Conservation (phyloP, 2,113 vertebrate genomes). For the Jaculus jaculus region DNA sequence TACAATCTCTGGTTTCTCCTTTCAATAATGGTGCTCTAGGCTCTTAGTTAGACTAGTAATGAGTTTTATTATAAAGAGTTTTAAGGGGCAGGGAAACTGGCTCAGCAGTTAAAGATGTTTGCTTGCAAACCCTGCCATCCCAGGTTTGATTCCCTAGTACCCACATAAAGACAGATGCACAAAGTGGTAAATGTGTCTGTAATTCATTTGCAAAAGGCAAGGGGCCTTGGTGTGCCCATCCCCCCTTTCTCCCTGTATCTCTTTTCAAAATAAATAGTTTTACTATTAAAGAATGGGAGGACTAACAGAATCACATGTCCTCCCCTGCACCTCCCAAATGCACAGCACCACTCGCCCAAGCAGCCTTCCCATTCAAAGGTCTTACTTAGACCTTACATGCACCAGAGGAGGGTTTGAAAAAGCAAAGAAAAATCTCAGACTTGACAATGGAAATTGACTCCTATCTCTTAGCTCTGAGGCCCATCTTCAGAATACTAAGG, state of each 20-base stretch:
- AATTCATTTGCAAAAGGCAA: too few species aligned
- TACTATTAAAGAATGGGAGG: not conserved
- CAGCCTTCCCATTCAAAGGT: not conserved
- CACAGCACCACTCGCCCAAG: not conserved
- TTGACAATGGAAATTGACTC: not conserved
- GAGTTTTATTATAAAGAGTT: too few species aligned
- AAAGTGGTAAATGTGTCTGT: too few species aligned
- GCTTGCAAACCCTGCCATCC: too few species aligned
- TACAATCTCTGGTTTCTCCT: conserved; percentile 14
- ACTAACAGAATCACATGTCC: not conserved
- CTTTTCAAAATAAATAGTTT: not conserved
- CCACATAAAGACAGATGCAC: too few species aligned
- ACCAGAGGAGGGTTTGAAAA: not conserved
- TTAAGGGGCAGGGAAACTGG: too few species aligned
- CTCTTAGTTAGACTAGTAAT: not conserved
- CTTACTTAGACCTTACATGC: not conserved
- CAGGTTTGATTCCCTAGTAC: too few species aligned
- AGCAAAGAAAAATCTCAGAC: not conserved
- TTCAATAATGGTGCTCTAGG: not conserved
- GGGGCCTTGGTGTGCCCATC: too few species aligned
- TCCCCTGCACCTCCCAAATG: not conserved
- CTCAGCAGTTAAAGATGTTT: too few species aligned
- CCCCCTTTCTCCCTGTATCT: too few species aligned
- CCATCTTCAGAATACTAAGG: not conserved
- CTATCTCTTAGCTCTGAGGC: not conserved